Evolutionary conservation across 2,113 vertebrate species (phyloP).

Genomic region (Hymenochirus boettgeri): DNA sequence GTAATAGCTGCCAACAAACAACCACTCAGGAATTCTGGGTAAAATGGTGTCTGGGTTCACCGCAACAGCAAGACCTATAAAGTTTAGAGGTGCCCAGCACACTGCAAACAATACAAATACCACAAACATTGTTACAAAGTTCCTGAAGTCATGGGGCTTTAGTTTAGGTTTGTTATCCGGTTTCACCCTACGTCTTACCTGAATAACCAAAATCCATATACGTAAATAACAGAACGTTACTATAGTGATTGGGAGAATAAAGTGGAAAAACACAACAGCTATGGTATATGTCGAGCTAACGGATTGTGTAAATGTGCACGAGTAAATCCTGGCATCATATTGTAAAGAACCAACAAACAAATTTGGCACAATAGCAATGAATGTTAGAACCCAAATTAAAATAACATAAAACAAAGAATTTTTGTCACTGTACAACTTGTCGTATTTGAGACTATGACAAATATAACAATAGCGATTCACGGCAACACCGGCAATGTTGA

Average conservation of each 20-base stretch:
- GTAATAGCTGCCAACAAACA: conserved; percentile 94
- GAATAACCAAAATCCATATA: conserved; percentile 93
- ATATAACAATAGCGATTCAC: conserved; percentile 95
- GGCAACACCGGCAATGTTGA: conserved; percentile 94
- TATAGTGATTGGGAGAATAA: conserved; percentile 84
- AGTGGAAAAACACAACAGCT: conserved; percentile 92
- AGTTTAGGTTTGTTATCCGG: conserved; percentile 78
- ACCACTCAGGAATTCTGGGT: conserved; percentile 88
- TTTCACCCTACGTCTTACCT: conserved; percentile 82
- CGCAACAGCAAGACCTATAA: conserved; percentile 88
- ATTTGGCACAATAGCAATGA: conserved; percentile 87
- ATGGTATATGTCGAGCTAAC: conserved; percentile 88
- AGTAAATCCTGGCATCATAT: conserved; percentile 89
- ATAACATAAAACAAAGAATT: conserved; percentile 85
- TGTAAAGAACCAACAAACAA: conserved; percentile 82
- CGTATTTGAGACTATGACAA: conserved; percentile 92
- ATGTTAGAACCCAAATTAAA: conserved; percentile 83
- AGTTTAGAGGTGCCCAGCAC: conserved; percentile 94
- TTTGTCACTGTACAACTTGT: conserved; percentile 84
- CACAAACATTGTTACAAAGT: conserved; percentile 95
- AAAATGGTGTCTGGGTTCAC: conserved; percentile 70
- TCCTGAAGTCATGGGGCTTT: conserved; percentile 86
- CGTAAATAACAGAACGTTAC: conserved; percentile 93
- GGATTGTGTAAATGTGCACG: conserved; percentile 87
- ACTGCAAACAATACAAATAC: conserved; percentile 94